Percentiles rank a stretch among this genome's conserved stretches.
These are phyloP conservation scores for Orientallactaga bullata DNA, from an alignment of 2,113 vertebrate genomes.

Conservation along the genomic window DNA sequence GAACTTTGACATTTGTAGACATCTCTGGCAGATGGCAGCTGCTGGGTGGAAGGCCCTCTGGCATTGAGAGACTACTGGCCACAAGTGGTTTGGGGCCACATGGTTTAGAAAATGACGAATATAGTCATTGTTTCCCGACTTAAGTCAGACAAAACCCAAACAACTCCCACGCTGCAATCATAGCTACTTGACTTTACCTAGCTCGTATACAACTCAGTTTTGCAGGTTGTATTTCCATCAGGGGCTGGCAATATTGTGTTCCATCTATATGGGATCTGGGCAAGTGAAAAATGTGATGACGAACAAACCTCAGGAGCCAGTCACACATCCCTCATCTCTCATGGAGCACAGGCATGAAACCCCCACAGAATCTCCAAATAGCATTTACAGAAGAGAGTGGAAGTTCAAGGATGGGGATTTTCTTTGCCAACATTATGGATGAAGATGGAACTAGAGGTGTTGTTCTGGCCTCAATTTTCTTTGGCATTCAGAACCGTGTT, in stretches of 20 bases:
- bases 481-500: slow-evolving; percentile 41
- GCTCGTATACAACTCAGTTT: slow-evolving; percentile 54
- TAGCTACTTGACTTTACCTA: slow-evolving; percentile 62
- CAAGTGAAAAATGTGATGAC: slow-evolving; percentile 35
- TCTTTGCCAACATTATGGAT: background rate
- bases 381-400: background rate
- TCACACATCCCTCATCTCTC: background rate
- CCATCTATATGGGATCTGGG: background rate
- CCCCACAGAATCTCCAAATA: background rate
- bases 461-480: slow-evolving; percentile 30
- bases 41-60: background rate
- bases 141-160: slow-evolving; percentile 68
- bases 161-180: slow-evolving; percentile 58
- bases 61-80: slow-evolving; percentile 43
- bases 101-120: slow-evolving; percentile 71
- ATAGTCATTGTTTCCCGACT: slow-evolving; percentile 71
- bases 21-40: slow-evolving; percentile 17
- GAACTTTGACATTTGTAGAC: slow-evolving; percentile 50
- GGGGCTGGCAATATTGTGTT: slow-evolving; percentile 45
- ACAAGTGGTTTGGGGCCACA: slow-evolving; percentile 38
- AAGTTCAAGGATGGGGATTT: background rate
- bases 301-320: slow-evolving; percentile 3
- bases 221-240: slow-evolving; percentile 57
- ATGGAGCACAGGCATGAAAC: background rate
- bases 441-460: slow-evolving; percentile 13